Percentiles rank a stretch among this genome's conserved stretches.
phyloP scores from a whole-genome alignment of 2,888 invertebrate genomes.

The Heliconius ethilla region DNA sequence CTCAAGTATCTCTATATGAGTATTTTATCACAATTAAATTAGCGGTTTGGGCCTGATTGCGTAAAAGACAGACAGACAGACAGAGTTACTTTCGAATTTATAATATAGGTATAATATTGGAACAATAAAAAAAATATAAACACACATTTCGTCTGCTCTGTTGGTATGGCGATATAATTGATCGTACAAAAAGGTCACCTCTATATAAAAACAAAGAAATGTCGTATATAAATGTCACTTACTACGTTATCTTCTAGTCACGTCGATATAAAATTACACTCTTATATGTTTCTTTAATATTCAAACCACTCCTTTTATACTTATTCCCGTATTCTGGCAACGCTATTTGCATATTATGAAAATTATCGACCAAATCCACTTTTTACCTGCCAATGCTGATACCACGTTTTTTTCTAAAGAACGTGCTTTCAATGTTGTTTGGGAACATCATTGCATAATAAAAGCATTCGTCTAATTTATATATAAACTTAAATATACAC shows the following conservation, averaged over 20 bases:
- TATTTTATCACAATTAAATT: too few species aligned
- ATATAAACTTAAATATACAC: background rate
- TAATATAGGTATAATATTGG: too few species aligned
- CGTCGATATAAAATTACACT: conserved; percentile 3
- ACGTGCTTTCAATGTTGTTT: conserved; percentile 27
- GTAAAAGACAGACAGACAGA: too few species aligned
- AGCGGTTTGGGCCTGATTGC: too few species aligned
- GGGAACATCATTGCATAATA: conserved; percentile 17
- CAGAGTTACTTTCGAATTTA: too few species aligned
- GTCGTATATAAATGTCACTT: background rate
- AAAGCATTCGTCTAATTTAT: background rate
- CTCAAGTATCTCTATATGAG: too few species aligned
- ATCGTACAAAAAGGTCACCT: conserved; percentile 1
- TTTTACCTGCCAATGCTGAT: conserved; percentile 13
- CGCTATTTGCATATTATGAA: conserved; percentile 30
- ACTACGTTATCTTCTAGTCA: conserved; percentile 27
- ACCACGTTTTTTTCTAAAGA: conserved; percentile 21
- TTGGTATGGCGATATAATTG: background rate
- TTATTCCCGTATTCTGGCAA: conserved; percentile 25
- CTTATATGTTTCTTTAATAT: conserved; percentile 29
- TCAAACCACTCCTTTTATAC: conserved; percentile 37
- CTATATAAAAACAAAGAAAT: conserved; percentile 5
- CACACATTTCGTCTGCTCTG: background rate
- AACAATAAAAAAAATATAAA: background rate
- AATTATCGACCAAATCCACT: conserved; percentile 21